Base-by-base conservation (phyloP, 2,888 invertebrate genomes). In the Diabrotica balteata region DNA sequence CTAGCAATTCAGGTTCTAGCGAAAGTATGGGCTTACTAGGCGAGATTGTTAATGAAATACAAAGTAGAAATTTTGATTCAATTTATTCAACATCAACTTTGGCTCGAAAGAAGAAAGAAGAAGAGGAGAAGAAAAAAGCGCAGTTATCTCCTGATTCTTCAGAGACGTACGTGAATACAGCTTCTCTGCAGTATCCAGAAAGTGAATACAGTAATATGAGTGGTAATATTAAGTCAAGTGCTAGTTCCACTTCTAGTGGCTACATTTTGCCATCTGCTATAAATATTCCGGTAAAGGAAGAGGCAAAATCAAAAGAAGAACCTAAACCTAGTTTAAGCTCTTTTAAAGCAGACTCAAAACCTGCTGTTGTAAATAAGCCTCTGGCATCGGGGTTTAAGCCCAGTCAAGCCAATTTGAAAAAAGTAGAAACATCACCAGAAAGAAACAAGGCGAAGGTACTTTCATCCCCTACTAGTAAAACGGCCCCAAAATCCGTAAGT, bases 41-140 rank as follows among this genome's bases (percentile, higher is more conserved):
- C 7, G 95, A 95, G 84, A 95, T 95, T 67, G 95, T 95, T 0
- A 90, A 90, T 53, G 95, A 95, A 83, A 95, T 95, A 77, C 93
- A 95, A 77, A 92, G 91, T 76, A 86, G 94, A 46, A 95, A 95
- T 80, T 91, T 93, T 49, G 94, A 95, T 76, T 94, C 94, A 0
- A 94, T 95, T 74, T 95, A 95, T 80, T 93, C 94, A 0, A 91
- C 92, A 0, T 90, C 92, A 1, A 92, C 91, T 0, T 82, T 93
- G 2, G 87, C 88, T 0, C 85, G 89, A 65, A 90, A 90, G 76
- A 89, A 89, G 77, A 87, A 87, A 72, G 85, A 86, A 72, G 81
- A 82, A 52, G 84, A 83, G 59, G 80, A 76, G 65, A 84, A 83
- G 79, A 58, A 55, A 62, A 68, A 84, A 83, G 74, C 66, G 62